Conservation (phyloP, 2,797 vertebrate species). For the Cichlasoma orientale region DNA sequence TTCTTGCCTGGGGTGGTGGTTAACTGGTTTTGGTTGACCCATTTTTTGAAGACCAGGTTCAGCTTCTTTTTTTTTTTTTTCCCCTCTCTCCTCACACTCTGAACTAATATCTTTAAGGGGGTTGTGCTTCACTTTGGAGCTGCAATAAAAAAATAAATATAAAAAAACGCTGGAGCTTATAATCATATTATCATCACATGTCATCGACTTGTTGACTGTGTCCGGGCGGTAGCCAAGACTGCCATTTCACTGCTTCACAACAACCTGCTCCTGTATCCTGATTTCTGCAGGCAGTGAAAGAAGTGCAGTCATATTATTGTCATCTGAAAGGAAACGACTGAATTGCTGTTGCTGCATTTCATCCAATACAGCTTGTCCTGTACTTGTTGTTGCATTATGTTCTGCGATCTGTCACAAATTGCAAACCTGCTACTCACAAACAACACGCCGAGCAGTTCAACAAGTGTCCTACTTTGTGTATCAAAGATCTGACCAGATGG, state of each 20-base stretch:
- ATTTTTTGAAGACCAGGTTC: conserved; percentile 6
- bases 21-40: conserved; percentile 24
- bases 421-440: conserved; percentile 61
- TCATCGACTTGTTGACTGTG: conserved; percentile 5
- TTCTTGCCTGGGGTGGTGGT: conserved; percentile 33
- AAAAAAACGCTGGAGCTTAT: conserved; percentile 10
- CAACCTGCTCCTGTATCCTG: conserved; percentile 1
- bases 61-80: background rate
- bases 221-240: conserved; percentile 3
- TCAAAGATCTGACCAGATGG: conserved; percentile 80
- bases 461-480: conserved; percentile 71
- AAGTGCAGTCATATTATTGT: background rate
- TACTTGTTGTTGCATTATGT: conserved; percentile 63
- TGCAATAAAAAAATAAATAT: background rate
- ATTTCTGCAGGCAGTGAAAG: background rate
- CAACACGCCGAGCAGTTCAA: conserved; percentile 58
- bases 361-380: conserved; percentile 22
- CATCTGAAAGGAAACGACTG: conserved; percentile 3
- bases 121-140: conserved; percentile 12
- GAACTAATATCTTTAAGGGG: conserved; percentile 14
- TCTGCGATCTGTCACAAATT: conserved; percentile 63
- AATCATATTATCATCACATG: conserved; percentile 23
- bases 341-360: background rate
- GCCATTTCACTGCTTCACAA: conserved; percentile 20
- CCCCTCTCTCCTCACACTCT: background rate